These are phyloP conservation scores for Ascaphus truei DNA, from an alignment of 2,113 vertebrate genomes.

Conservation along the genomic window DNA sequence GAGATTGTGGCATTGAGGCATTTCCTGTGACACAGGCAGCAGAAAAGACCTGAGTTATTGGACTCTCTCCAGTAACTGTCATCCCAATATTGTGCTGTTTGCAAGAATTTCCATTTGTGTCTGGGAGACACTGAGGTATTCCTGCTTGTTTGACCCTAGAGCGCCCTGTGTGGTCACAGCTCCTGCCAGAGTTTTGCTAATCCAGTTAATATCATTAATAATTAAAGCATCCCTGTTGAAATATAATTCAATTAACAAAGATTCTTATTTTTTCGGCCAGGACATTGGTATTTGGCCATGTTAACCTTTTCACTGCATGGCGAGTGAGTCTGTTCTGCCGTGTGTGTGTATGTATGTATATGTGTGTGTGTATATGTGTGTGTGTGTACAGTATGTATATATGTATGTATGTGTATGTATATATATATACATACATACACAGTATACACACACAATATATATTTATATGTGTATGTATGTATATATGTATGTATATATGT, in stretches of 20 bases:
- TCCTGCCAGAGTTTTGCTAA: conserved; percentile 18
- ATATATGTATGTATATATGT: too few species aligned
- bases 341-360: too few species aligned
- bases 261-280: background rate
- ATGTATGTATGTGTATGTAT: too few species aligned
- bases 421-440: too few species aligned
- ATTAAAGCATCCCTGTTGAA: conserved; percentile 16
- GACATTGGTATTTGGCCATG: background rate
- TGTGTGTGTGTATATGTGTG: too few species aligned
- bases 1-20: conserved; percentile 7
- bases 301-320: background rate
- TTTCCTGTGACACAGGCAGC: background rate
- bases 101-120: conserved; percentile 11
- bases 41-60: conserved; percentile 19
- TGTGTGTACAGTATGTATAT: too few species aligned
- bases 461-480: too few species aligned
- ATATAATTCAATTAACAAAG: conserved; percentile 30
- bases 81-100: conserved; percentile 39
- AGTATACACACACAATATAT: too few species aligned
- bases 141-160: conserved; percentile 10
- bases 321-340: too few species aligned
- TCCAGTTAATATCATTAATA: conserved; percentile 36
- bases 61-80: conserved; percentile 21
- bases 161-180: background rate
- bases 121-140: conserved; percentile 25